A percentile compares a stretch with the other conserved stretches of the same genome.
phyloP scores from a whole-genome alignment of 2,113 vertebrate genomes.

The Tetrao urogallus region DNA sequence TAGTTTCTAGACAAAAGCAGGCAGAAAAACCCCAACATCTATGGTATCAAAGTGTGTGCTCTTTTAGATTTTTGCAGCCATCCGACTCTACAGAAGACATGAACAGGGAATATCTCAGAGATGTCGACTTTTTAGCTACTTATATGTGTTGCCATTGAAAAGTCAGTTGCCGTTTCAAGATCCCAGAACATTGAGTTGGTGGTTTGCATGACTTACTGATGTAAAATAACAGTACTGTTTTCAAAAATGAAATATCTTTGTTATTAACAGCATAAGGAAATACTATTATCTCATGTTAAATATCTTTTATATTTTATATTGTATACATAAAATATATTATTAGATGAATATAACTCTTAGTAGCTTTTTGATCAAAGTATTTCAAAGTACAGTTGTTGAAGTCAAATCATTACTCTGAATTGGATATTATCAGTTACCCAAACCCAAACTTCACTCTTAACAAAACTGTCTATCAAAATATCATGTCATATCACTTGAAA shows the following conservation, averaged over 20 bases:
- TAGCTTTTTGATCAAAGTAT: background rate
- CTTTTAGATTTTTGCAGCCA: background rate
- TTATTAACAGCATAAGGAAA: background rate
- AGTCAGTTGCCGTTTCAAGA: background rate
- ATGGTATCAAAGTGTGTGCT: background rate
- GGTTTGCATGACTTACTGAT: background rate
- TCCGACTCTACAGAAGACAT: background rate
- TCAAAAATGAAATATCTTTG: background rate
- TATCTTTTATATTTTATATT: background rate
- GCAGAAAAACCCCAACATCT: background rate
- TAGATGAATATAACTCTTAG: background rate
- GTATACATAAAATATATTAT: background rate
- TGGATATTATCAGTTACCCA: background rate
- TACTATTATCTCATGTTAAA: background rate
- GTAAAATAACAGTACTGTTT: constrained; percentile 10
- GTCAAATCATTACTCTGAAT: background rate
- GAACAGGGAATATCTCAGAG: background rate
- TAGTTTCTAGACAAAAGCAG: background rate
- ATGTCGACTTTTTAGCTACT: background rate
- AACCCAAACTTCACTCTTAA: background rate
- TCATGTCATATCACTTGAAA: background rate
- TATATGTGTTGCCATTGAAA: background rate
- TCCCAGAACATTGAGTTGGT: background rate
- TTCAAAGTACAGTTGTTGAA: constrained; percentile 29
- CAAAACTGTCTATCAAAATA: background rate